A percentile compares a stretch with the other conserved stretches of the same genome.
Evolutionary conservation across 1,140 invertebrate genomes (phyloP).

Genomic region (Bombus confusus): DNA sequence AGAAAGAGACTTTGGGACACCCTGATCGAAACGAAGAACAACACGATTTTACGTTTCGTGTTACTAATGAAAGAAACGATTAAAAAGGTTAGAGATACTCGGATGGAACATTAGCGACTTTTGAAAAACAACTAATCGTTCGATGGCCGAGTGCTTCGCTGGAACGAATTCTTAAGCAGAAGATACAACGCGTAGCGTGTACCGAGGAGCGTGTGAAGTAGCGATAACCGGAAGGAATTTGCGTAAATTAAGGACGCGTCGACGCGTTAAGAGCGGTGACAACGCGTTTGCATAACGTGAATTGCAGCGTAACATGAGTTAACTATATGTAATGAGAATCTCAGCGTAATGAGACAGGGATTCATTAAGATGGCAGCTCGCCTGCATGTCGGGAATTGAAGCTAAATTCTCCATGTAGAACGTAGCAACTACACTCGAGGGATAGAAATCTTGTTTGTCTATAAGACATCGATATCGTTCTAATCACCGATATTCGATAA

Average conservation of each 20-base stretch:
- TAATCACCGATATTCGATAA: not conserved
- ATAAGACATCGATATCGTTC: not conserved
- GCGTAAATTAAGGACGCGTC: not conserved
- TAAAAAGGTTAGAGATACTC: no score
- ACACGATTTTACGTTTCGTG: no score
- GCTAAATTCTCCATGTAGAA: not conserved
- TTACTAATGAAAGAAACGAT: no score
- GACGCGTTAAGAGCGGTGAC: not conserved
- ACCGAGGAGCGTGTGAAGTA: no score
- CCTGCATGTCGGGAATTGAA: not conserved
- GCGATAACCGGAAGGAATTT: not conserved
- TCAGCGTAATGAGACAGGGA: slow-evolving; percentile 9
- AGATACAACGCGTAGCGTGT: no score
- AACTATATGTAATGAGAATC: slow-evolving; percentile 5
- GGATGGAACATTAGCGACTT: not conserved
- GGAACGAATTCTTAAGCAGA: not conserved
- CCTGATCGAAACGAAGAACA: no score
- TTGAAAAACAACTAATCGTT: not conserved
- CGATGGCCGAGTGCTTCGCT: no score
- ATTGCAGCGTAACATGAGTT: slow-evolving; percentile 1
- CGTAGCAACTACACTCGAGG: not conserved
- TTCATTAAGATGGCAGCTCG: slow-evolving; percentile 10
- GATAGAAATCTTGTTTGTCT: not conserved
- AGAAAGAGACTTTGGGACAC: no score
- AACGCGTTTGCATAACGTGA: slow-evolving; percentile 9